A percentile compares a stretch with the other conserved stretches of the same genome.
Evolutionary conservation across 2,888 invertebrate genomes (phyloP).

Genomic region (Platerodrilus igneus): DNA sequence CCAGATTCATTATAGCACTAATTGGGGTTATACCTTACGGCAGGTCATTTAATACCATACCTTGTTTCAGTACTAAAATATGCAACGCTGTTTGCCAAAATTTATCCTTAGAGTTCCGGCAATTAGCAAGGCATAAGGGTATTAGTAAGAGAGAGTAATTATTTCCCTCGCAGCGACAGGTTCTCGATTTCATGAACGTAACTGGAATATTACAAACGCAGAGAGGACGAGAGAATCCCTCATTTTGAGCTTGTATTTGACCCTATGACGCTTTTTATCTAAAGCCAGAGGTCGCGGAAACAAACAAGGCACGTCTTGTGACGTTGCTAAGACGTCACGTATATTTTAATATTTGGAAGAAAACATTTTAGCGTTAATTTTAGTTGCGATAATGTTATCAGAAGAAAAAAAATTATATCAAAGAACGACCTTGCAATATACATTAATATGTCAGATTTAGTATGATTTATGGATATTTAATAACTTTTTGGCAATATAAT

Average conservation of each 20-base stretch:
- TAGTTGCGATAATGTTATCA: constrained; percentile 8
- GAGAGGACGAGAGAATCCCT: too few species aligned
- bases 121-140: too few species aligned
- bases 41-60: constrained; percentile 20
- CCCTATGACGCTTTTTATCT: constrained; percentile 17
- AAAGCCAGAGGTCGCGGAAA: constrained; percentile 23
- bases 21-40: constrained; percentile 23
- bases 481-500: constrained; percentile 1
- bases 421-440: constrained; percentile 11
- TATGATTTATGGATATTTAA: neutral
- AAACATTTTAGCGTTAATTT: constrained; percentile 11
- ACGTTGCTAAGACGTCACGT: constrained; percentile 19
- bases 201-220: too few species aligned
- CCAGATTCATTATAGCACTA: constrained; percentile 24
- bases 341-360: constrained; percentile 11
- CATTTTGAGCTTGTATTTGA: too few species aligned
- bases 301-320: constrained; percentile 26
- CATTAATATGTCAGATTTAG: neutral
- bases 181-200: too few species aligned
- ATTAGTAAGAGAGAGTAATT: too few species aligned
- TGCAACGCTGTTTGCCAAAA: too few species aligned
- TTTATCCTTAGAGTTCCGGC: too few species aligned
- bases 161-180: too few species aligned
- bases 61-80: too few species aligned
- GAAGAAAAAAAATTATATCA: constrained; percentile 10